Conservation (phyloP, 92 coral and sea anemone genomes). For the Virgularia gustaviana region DNA sequence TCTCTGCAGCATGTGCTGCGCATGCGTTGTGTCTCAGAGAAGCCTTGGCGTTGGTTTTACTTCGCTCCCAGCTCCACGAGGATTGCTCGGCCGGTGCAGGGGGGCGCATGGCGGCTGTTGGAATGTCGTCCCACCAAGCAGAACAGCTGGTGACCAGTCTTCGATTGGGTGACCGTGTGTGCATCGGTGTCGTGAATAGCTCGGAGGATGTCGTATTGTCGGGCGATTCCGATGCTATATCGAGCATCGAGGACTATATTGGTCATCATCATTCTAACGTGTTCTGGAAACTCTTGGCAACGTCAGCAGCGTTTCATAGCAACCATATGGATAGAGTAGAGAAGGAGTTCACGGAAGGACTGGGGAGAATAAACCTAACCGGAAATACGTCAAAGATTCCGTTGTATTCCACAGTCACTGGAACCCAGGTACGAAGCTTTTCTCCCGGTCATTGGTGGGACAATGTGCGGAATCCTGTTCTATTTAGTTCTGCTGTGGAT, state of each 20-base stretch:
- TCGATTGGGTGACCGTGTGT: constrained; percentile 43
- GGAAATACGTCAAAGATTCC: constrained; percentile 64
- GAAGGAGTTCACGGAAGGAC: constrained; percentile 42
- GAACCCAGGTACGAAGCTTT: constrained; percentile 57
- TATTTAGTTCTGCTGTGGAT: constrained; percentile 59
- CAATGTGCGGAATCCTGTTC: constrained; percentile 68
- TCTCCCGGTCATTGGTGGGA: constrained; percentile 72
- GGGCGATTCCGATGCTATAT: constrained; percentile 65
- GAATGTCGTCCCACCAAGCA: constrained; percentile 64
- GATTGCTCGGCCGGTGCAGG: constrained; percentile 61
- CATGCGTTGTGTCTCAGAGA: constrained; percentile 62
- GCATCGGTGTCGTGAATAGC: constrained; percentile 74
- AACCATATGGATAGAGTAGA: constrained; percentile 63
- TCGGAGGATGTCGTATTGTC: constrained; percentile 65
- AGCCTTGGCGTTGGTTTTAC: constrained; percentile 61
- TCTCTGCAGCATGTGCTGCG: constrained; percentile 66
- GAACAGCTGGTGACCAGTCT: constrained; percentile 42
- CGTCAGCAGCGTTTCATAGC: constrained; percentile 87
- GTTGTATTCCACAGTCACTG: constrained; percentile 77
- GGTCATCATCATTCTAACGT: constrained; percentile 16
- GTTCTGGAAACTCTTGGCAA: constrained; percentile 66
- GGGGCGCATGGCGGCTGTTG: constrained; percentile 85
- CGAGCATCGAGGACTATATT: constrained; percentile 55
- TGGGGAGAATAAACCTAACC: constrained; percentile 20
- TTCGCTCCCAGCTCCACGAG: constrained; percentile 67